Base-by-base conservation (phyloP, 1,140 invertebrate species). In the Trichogramma pretiosum region DNA sequence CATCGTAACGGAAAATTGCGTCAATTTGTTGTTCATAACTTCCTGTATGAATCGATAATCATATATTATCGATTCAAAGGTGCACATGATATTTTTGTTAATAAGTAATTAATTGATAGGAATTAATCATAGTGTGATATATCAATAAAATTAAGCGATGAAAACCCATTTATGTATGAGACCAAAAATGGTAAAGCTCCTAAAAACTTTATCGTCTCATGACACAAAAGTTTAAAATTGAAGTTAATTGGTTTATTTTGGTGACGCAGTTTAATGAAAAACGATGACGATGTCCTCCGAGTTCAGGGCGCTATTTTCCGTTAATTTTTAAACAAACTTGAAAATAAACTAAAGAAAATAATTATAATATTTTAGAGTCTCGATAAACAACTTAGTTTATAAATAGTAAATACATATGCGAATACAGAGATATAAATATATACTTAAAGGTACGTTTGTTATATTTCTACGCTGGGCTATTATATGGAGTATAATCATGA, bases 381-480 rank as follows among this genome's bases (percentile, higher is more conserved):
- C 67, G 62, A 61, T 58, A 23, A 66, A 68, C 60, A 69, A 65
- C 68, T 65, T 67, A 62, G 67, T 68, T 54, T 60, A 63, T 63
- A 65, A 62, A 62, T 65, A 67, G 60, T 64, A 67, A 66, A 64
- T 64, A 65, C 59, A 59, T 66, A 65, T 67, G 62, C 59, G 61
- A 61, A 58, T 48, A 58, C 54, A 56, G 60, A 49, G 58, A 58
- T 50, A 59, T 56, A 52, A 53, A 49, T 49, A 58, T 46, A 60
- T 59, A 56, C 57, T 56, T 58, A 55, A 61, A 53, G 55, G 57
- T 56, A 67, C 57, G 65, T 70, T 68, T 68, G 67, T 71, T 71
- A 69, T 66, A 68, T 67, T 69, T 68, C 64, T 72, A 69, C 60
- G 58, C 65, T 70, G 63, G 68, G 67, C 65, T 72, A 57, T 65